Percentiles rank a stretch among this genome's conserved stretches.
These are phyloP conservation scores for Limanda limanda DNA, from an alignment of 2,113 vertebrate genomes.

Conservation along the genomic window DNA sequence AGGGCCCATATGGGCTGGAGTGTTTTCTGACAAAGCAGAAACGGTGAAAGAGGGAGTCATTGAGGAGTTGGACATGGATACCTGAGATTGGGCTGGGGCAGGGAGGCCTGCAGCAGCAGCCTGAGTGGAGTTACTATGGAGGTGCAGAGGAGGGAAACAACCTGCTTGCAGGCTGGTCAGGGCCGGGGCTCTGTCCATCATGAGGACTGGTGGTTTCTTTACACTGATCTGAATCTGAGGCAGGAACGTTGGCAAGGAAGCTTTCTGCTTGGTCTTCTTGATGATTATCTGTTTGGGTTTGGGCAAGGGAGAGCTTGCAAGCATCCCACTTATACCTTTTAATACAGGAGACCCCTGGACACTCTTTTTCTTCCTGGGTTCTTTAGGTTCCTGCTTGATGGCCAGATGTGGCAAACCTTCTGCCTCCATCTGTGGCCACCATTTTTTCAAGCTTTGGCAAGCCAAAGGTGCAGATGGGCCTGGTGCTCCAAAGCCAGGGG, in stretches of 20 bases:
- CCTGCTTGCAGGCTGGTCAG: constrained; percentile 64
- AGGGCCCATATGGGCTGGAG: constrained; percentile 44
- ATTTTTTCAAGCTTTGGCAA: constrained; percentile 83
- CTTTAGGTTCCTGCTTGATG: constrained; percentile 89
- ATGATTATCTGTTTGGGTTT: constrained; percentile 93
- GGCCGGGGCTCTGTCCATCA: constrained; percentile 67
- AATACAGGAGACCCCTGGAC: constrained; percentile 79
- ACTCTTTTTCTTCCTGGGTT: constrained; percentile 89
- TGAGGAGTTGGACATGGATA: constrained; percentile 83
- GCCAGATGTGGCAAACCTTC: constrained; percentile 58
- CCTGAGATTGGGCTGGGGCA: constrained; percentile 92
- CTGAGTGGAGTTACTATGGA: constrained; percentile 75
- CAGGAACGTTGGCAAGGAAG: constrained; percentile 89
- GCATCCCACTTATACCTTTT: constrained; percentile 73
- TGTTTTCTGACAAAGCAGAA: constrained; percentile 64
- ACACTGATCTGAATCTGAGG: constrained; percentile 89
- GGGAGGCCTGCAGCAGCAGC: constrained; percentile 79
- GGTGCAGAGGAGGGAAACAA: constrained; percentile 67
- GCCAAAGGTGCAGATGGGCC: constrained; percentile 61
- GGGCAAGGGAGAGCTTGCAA: constrained; percentile 65
- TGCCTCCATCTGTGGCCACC: constrained; percentile 87
- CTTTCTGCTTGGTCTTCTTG: constrained; percentile 91
- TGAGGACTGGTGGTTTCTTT: constrained; percentile 81
- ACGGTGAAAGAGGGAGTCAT: constrained; percentile 59
- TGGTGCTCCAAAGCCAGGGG: constrained; percentile 56